Conservation (phyloP, 2,113 vertebrate genomes). For the Cyprinodon variegatus region DNA sequence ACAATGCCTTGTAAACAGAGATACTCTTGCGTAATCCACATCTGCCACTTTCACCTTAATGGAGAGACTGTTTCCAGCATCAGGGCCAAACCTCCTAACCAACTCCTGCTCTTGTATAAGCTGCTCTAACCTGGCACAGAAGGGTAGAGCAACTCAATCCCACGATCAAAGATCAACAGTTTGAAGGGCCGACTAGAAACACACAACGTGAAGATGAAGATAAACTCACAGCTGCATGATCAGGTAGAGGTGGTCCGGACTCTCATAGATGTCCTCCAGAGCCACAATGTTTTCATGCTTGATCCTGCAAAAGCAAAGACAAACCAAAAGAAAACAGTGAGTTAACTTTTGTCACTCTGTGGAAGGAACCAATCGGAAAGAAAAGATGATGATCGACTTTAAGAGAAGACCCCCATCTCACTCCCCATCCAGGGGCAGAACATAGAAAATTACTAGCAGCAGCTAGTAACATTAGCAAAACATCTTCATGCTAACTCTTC, state of each 20-base stretch:
- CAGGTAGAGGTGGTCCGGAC: conserved; percentile 93
- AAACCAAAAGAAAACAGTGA: neutral
- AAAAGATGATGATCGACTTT: too few relatives aligned
- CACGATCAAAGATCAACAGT: neutral
- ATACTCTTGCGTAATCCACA: conserved; percentile 30
- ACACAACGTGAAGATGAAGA: neutral
- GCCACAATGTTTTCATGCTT: conserved; percentile 99
- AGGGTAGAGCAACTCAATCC: conserved; percentile 34
- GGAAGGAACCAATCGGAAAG: too few relatives aligned
- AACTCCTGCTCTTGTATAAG: conserved; percentile 35
- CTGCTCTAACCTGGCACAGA: conserved; percentile 23
- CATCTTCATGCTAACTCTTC: too few relatives aligned
- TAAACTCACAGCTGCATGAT: conserved; percentile 97
- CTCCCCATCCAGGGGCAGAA: too few relatives aligned
- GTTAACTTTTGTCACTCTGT: too few relatives aligned
- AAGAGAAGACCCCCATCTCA: too few relatives aligned
- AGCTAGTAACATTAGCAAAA: too few relatives aligned
- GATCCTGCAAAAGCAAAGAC: conserved; percentile 81
- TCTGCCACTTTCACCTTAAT: conserved; percentile 35
- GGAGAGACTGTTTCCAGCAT: conserved; percentile 40
- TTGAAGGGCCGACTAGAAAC: neutral
- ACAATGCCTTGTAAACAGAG: conserved; percentile 1
- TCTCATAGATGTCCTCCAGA: conserved; percentile 98
- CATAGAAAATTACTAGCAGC: too few relatives aligned
- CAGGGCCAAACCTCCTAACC: neutral